Evolutionary conservation across 2,888 invertebrate genomes (phyloP), one percentile per base, ranked within the genome.

Genomic region (Himalopsyche japonica): DNA sequence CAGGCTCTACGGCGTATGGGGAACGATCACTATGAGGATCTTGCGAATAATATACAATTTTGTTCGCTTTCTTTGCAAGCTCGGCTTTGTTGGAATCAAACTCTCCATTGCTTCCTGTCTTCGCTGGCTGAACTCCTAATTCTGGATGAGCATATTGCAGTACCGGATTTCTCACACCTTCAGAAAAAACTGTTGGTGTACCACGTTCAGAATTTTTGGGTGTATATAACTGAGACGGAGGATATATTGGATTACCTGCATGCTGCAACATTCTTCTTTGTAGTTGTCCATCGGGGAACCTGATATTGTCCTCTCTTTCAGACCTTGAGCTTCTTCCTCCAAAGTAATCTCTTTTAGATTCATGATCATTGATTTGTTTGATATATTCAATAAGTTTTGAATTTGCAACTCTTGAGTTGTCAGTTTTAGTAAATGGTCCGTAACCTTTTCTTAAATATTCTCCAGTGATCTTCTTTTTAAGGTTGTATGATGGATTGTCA

Each of bases 91-190:
- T 77, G 49, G 87, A 85, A 27, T 87, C 34, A 37, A 88, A 88
- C 87, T 84, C 82, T 77, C 81, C 78, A 82, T 91, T 91, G n/a
- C 91, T 89, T 2, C 91, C 92, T 1, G 92, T 92, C 89, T 95
- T 95, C 0, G 95, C 96, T 0, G 96, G 95, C 89, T 96, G 96
- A 0, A 95, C 94, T 18, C 96, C 96, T 6, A 96, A 90, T 88
- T 96, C 96, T 0, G 96, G 96, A 89, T 96, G 96, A 0, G 96
- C 96, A 88, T 96, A 96, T 88, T 96, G 96, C 0, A 96, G 91
- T 3, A 96, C 95, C 0, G 96, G 96, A 32, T 95, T 94, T 64
- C 96, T 91, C 0, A 95, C 94, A 43, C 95, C 95, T 87, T 95
- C 95, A 86, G 94, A 95, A 86, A 95, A 94, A 8, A 93, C 93